Base-by-base conservation (phyloP, 2,113 vertebrate genomes). In the Phyllostomus discolor region DNA sequence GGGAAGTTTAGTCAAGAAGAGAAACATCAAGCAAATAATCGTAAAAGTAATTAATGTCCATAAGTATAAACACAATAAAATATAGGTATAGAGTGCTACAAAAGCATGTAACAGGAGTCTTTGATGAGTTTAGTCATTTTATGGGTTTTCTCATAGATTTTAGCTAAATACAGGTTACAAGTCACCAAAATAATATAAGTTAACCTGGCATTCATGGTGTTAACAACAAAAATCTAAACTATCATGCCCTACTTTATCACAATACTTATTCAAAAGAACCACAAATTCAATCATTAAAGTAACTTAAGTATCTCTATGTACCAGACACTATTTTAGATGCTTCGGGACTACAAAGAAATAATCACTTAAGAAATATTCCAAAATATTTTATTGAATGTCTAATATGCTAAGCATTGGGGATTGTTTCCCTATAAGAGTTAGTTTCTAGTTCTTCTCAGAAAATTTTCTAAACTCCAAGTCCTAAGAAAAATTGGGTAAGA, bases 221-320 rank as follows among this genome's bases (percentile, higher is more conserved):
- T 54, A 91, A 43, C 82, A 57, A 94, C 59, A 52, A 88, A 83
- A 83, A 94, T 91, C 76, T 78, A 87, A 87, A 76, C 67, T 76
- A 76, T 70, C 22, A 83, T 88, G 59, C 22, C 41, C 67, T 75
- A 82, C 69, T 76, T 91, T 62, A 83, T 91, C 38, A 41, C 43
- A 50, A 76, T 24, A 76, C 2, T 83, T 50, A 78, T 70, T 76
- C n/a, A 48, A 54, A 91, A 75, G 64, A 79, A 70, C 24, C 10
- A 88, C 11, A 54, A 10, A 33, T 83, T 43, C 43, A 38, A 24
- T 46, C 24, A 54, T n/a, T 12, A 72, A 83, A 91, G 31, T 46
- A 64, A 83, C 3, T 43, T 83, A 88, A 67, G 33, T 57, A 75
- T 66, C 54, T 76, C 26, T 54, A 41, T 31, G 24, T 48, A 54